phyloP scores from a whole-genome alignment of 2,113 vertebrate species.

The Saguinus midas region DNA sequence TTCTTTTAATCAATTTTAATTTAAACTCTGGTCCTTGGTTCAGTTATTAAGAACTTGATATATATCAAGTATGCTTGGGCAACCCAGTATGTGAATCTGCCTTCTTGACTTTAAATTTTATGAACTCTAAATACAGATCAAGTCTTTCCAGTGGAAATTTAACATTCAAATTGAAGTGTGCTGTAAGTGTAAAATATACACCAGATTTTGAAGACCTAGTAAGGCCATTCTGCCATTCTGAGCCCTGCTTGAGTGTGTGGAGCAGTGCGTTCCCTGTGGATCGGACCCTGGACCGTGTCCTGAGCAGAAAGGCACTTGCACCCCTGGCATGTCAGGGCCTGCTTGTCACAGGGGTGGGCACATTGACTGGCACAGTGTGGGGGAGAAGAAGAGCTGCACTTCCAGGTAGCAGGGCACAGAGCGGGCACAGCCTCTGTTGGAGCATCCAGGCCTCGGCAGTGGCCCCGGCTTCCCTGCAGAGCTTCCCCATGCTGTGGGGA shows the following conservation, averaged over 20 bases:
- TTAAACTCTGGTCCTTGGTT: rapidly evolving
- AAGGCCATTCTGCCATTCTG: too few species aligned
- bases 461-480: neutral
- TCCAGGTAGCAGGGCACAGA: neutral
- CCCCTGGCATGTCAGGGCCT: neutral
- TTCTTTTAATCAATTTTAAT: neutral
- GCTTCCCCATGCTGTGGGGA: rapidly evolving
- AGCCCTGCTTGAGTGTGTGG: too few species aligned
- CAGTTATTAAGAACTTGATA: neutral
- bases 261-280: rapidly evolving
- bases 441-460: rapidly evolving
- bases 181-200: neutral
- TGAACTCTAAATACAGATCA: neutral
- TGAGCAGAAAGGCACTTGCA: neutral
- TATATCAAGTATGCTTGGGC: neutral
- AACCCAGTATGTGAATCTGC: neutral
- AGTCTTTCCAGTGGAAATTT: neutral
- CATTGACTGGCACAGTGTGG: rapidly evolving
- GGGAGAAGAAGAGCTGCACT: too few species aligned
- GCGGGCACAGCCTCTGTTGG: neutral
- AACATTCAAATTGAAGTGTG: neutral
- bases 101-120: neutral
- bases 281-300: neutral
- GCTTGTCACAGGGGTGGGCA: neutral
- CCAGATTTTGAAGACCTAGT: neutral